Conservation (phyloP, 2,797 vertebrate genomes). For the Cryptoprocta ferox region DNA sequence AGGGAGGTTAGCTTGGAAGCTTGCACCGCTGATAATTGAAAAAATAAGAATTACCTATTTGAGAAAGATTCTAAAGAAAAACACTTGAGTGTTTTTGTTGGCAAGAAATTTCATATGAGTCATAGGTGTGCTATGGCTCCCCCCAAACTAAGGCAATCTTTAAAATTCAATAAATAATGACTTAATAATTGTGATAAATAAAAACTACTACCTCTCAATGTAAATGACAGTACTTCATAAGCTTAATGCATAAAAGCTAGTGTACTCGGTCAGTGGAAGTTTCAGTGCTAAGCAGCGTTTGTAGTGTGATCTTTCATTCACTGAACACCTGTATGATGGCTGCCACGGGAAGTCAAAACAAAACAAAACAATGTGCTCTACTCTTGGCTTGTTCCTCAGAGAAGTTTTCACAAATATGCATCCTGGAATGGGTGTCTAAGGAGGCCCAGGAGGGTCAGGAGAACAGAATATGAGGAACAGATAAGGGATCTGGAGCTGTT, state of each 20-base stretch:
- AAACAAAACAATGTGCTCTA: neutral
- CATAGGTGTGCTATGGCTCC: neutral
- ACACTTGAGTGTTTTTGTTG: constrained; percentile 23
- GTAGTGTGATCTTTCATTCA: neutral
- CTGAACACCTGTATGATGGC: neutral
- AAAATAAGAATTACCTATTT: constrained; percentile 35
- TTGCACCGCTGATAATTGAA: neutral
- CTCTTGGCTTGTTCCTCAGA: neutral
- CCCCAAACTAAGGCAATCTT: neutral
- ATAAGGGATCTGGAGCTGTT: constrained; percentile 4
- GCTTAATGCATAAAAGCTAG: neutral
- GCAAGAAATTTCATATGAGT: neutral
- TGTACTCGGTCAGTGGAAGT: neutral
- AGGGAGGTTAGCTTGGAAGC: neutral
- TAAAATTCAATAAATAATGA: constrained; percentile 9
- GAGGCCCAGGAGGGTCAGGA: neutral
- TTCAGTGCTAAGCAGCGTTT: neutral
- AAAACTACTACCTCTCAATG: neutral
- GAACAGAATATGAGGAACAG: neutral
- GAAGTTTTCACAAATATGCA: neutral
- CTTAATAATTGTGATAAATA: neutral
- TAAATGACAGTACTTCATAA: neutral
- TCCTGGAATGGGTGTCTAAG: neutral
- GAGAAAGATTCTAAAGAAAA: constrained; percentile 52
- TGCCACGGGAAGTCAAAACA: neutral